phyloP scores from a whole-genome alignment of 2,113 vertebrate genomes.

The Ellobius talpinus region DNA sequence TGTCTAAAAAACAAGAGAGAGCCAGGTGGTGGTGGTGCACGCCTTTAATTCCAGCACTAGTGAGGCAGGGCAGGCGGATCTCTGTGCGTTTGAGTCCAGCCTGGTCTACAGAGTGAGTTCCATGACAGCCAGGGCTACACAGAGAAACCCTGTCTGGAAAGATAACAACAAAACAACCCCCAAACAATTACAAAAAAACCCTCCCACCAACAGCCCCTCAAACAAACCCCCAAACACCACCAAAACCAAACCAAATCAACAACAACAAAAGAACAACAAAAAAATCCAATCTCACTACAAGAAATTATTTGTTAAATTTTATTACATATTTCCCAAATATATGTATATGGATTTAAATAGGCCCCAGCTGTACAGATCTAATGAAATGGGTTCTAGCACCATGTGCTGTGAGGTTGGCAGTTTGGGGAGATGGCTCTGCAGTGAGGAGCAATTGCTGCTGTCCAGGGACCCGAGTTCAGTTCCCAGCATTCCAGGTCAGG shows the following conservation, averaged over 20 bases:
- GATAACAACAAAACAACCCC: not conserved
- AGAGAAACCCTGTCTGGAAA: not conserved
- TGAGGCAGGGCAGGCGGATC: not conserved
- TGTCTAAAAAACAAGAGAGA: not conserved
- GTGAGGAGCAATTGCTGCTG: not conserved
- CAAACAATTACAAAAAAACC: not conserved
- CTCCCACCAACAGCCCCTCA: not conserved
- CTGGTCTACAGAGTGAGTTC: not conserved
- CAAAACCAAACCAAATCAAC: not conserved
- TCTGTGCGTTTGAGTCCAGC: not conserved
- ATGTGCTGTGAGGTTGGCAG: slow-evolving; percentile 18
- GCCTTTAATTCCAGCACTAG: not conserved
- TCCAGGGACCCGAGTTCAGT: not conserved
- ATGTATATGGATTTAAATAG: not conserved
- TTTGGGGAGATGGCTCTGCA: not conserved
- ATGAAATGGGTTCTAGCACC: not conserved
- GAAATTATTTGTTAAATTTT: slow-evolving; percentile 33
- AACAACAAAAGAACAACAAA: not conserved
- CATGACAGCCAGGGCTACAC: no score
- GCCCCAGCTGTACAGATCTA: not conserved
- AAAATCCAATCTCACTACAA: not conserved
- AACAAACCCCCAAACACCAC: not conserved
- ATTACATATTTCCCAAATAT: not conserved
- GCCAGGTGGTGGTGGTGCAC: accelerated
- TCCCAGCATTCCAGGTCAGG: no score